A percentile compares a stretch with the other conserved stretches of the same genome.
phyloP scores from a whole-genome alignment of 2,113 vertebrate genomes.

The Pterocles gutturalis region DNA sequence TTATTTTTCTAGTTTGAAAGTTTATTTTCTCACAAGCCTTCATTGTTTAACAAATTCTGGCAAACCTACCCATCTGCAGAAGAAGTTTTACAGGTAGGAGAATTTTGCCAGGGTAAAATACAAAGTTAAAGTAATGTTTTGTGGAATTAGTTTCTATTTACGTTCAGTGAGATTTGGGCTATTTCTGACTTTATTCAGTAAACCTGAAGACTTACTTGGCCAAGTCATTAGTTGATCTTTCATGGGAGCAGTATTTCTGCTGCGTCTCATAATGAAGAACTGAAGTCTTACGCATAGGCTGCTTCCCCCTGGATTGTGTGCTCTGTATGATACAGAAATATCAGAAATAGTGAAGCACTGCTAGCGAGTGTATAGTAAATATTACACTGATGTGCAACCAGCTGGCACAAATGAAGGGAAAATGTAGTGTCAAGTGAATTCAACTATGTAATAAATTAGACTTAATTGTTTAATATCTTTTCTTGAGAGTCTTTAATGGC shows the following conservation, averaged over 20 bases:
- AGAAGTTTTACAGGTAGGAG: conserved; percentile 89
- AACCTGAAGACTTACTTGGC: neutral
- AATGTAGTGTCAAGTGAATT: neutral
- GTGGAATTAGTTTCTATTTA: neutral
- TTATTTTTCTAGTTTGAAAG: conserved; percentile 91
- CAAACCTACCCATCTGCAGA: conserved; percentile 87
- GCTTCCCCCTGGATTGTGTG: neutral
- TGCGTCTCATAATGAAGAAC: neutral
- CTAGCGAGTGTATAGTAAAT: neutral
- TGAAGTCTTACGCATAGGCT: neutral
- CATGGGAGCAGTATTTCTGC: neutral
- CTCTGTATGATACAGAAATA: neutral
- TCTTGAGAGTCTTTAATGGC: neutral
- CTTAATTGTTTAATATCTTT: neutral
- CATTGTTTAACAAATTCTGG: conserved; percentile 97
- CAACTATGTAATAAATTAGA: neutral
- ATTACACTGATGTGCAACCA: neutral
- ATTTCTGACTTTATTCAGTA: neutral
- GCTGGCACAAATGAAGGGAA: neutral
- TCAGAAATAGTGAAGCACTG: neutral
- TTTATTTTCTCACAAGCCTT: conserved; percentile 93
- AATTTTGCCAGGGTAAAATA: neutral
- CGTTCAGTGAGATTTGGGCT: neutral
- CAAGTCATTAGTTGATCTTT: neutral
- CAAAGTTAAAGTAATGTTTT: neutral